Base-by-base conservation (phyloP, 2,888 invertebrate genomes). In the Callosobruchus maculatus region DNA sequence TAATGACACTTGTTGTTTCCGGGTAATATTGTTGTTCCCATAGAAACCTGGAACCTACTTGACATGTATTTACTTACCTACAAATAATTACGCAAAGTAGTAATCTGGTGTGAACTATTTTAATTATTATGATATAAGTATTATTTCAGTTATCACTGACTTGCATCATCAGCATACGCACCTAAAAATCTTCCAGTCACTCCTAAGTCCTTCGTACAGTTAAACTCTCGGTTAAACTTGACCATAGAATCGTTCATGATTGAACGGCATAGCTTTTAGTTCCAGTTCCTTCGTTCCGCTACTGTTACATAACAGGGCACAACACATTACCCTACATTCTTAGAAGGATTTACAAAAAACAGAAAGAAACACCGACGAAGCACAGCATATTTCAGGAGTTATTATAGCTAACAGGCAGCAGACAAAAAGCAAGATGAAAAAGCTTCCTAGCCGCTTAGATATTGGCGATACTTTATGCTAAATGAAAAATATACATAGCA, bases 401-500 rank as follows among this genome's bases (percentile, higher is more conserved):
- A 18, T 49, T 49, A 49, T 49, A 18, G 49, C 49, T 13, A 49
- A 49, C 49, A 49, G 49, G 13, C 18, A 49, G 49, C 49, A 49
- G 49, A 49, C 7, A 49, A 49, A 49, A 49, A 18, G 13, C 49
- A 7, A 13, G 49, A 49, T 49, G 49, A 49, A 49, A 49, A 49
- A 49, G 49, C 13, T 49, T 49, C 49, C 49, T 18, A 18, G 18
- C 18, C 49, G 7, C 7, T 13, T 0, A 49, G 49, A 49, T 49
- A 49, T 49, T 49, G 13, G 13, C 49, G 13, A 49, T 49, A 13
- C 49, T 13, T 49, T 49, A 49, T 49, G 49, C 49, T 49, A 49
- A 18, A 49, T 49, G 49, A 18, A 49, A 13, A 49, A 49, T 49
- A 49, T 49, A 49, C 49, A 69, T 71, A 74, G 72, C 66, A 72